phyloP scores from a whole-genome alignment of 2,113 vertebrate species.

The Perca flavescens region DNA sequence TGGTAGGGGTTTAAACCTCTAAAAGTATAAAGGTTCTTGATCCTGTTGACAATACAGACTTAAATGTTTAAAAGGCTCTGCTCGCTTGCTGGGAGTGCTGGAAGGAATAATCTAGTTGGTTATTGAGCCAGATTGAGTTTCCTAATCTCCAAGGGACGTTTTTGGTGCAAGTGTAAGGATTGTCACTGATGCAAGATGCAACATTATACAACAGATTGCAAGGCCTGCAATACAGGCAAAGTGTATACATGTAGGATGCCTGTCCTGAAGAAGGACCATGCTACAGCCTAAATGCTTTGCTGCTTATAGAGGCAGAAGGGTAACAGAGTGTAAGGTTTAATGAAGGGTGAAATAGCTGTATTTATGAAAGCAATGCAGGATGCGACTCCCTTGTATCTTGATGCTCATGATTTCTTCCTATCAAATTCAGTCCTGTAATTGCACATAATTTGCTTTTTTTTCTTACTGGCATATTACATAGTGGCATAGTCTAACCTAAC shows the following conservation, averaged over 20 bases:
- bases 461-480: slow-evolving; percentile 22
- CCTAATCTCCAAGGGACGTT: slow-evolving; percentile 70
- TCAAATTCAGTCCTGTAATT: slow-evolving; percentile 60
- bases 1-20: slow-evolving; percentile 70
- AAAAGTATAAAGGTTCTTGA: slow-evolving; percentile 63
- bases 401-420: slow-evolving; percentile 53
- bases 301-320: slow-evolving; percentile 42
- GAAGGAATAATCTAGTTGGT: slow-evolving; percentile 75
- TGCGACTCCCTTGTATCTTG: slow-evolving; percentile 50
- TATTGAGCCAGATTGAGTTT: slow-evolving; percentile 71
- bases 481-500: slow-evolving; percentile 46
- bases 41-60: slow-evolving; percentile 70
- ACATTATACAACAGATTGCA: slow-evolving; percentile 58
- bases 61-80: slow-evolving; percentile 72
- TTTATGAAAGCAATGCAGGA: slow-evolving; percentile 65
- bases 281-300: slow-evolving; percentile 34
- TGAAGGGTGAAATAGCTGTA: slow-evolving; percentile 76
- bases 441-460: slow-evolving; percentile 45
- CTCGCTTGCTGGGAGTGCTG: slow-evolving; percentile 47
- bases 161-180: slow-evolving; percentile 63
- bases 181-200: slow-evolving; percentile 63
- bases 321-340: slow-evolving; percentile 63
- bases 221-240: slow-evolving; percentile 27
- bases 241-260: slow-evolving; percentile 27
- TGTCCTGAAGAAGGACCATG: slow-evolving; percentile 32